Percentiles rank a stretch among this genome's conserved stretches.
Conservation (phyloP, 2,113 vertebrate species). For the Elanus axillaris region DNA sequence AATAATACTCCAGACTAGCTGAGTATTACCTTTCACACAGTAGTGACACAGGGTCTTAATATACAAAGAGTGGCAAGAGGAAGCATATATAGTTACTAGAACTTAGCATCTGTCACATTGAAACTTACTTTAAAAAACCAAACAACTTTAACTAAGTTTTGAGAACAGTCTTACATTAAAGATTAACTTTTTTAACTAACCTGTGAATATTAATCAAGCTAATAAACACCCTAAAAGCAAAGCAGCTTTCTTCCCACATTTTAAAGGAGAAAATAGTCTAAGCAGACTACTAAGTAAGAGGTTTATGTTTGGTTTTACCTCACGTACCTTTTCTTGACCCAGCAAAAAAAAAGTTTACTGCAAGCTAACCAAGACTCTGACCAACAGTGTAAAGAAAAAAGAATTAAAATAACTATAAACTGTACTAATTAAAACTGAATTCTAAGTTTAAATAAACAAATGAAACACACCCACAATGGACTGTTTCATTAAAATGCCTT, state of each 20-base stretch:
- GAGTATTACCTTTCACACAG: background rate
- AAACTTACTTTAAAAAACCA: background rate
- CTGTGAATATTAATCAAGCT: background rate
- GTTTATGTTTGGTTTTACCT: background rate
- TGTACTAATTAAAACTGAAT: background rate
- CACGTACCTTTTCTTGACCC: background rate
- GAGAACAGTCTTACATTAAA: background rate
- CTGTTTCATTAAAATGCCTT: background rate
- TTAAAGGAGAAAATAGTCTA: background rate
- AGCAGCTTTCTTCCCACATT: background rate
- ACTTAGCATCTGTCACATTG: background rate
- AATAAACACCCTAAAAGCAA: background rate
- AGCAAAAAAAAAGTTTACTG: background rate
- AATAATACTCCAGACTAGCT: background rate
- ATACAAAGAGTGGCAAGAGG: background rate
- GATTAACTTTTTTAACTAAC: background rate
- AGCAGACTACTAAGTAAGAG: background rate
- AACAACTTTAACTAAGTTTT: background rate
- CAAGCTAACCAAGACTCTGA: background rate
- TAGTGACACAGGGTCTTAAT: background rate
- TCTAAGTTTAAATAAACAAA: background rate
- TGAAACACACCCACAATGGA: rapidly evolving
- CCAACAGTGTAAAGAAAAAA: background rate
- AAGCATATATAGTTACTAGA: background rate
- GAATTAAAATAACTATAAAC: background rate